Conservation (phyloP, 2,888 invertebrate genomes). For the Melikaiella ostensackeni region DNA sequence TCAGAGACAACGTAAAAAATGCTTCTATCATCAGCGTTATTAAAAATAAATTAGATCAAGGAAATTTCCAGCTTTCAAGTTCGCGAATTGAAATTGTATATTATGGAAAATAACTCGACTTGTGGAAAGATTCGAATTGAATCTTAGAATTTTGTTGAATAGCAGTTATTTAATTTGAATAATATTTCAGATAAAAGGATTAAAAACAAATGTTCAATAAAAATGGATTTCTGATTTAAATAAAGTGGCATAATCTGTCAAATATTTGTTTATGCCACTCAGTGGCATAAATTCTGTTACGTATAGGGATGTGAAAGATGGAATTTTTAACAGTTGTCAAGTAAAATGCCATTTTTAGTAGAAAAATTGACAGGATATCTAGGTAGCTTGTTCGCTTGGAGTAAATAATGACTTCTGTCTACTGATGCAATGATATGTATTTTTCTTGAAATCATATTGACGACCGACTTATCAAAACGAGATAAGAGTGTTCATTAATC, state of each 20-base stretch:
- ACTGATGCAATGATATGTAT: neutral
- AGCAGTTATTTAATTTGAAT: too few relatives aligned
- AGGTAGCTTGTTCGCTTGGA: neutral
- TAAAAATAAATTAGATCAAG: neutral
- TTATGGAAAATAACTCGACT: too few relatives aligned
- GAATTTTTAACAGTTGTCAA: neutral
- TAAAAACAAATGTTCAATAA: too few relatives aligned
- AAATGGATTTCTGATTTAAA: too few relatives aligned
- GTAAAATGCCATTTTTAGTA: neutral
- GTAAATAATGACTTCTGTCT: constrained; percentile 7
- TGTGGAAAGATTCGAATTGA: too few relatives aligned
- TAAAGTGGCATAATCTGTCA: too few relatives aligned
- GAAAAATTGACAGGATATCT: neutral
- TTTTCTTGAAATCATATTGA: constrained; percentile 7
- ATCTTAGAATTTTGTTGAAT: too few relatives aligned
- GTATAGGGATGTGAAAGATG: neutral
- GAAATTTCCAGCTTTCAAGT: neutral
- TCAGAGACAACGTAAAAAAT: neutral
- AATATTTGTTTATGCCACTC: neutral
- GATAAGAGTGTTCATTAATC: constrained; percentile 15
- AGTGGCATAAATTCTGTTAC: neutral
- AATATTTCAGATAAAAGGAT: too few relatives aligned
- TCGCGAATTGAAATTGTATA: too few relatives aligned
- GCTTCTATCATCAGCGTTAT: neutral
- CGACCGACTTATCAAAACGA: constrained; percentile 8